Conservation (phyloP, 1,140 invertebrate species). For the Drosophila pruinosa region DNA sequence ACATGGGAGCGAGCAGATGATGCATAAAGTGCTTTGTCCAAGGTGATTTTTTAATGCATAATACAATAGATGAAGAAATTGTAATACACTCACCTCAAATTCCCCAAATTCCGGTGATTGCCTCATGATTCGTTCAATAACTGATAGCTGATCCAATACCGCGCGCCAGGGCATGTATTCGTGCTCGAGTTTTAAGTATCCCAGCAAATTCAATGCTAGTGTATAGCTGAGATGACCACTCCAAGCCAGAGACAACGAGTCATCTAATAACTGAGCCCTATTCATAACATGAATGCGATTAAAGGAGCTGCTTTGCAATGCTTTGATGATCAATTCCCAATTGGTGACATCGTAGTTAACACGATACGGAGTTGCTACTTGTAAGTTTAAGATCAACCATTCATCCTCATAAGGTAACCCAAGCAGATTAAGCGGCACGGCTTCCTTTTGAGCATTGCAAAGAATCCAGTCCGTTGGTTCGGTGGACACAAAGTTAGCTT, state of each 20-base stretch:
- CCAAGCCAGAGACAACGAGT: slow-evolving; percentile 89
- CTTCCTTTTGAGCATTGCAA: slow-evolving; percentile 52
- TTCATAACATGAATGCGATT: slow-evolving; percentile 87
- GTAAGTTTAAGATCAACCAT: slow-evolving; percentile 87
- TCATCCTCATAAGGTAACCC: slow-evolving; percentile 73
- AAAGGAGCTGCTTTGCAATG: slow-evolving; percentile 84
- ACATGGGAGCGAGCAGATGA: slow-evolving; percentile 85
- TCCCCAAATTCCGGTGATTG: slow-evolving; percentile 83
- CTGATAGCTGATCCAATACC: slow-evolving; percentile 84
- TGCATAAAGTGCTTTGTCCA: slow-evolving; percentile 84
- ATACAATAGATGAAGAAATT: too few relatives aligned
- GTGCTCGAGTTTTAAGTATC: slow-evolving; percentile 86
- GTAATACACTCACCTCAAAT: slow-evolving; percentile 82
- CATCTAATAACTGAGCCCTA: slow-evolving; percentile 91
- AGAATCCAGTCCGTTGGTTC: slow-evolving; percentile 85
- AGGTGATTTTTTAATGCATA: background rate
- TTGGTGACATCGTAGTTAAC: slow-evolving; percentile 89
- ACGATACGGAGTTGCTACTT: slow-evolving; percentile 86
- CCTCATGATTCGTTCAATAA: slow-evolving; percentile 84
- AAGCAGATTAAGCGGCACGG: slow-evolving; percentile 25
- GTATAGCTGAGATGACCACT: slow-evolving; percentile 87
- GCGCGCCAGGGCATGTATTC: slow-evolving; percentile 88
- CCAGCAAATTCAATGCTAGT: slow-evolving; percentile 85
- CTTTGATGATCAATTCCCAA: slow-evolving; percentile 86
- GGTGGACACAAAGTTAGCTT: slow-evolving; percentile 86